Base-by-base conservation (phyloP, 2,888 invertebrate species). In the Heliconius aoede region DNA sequence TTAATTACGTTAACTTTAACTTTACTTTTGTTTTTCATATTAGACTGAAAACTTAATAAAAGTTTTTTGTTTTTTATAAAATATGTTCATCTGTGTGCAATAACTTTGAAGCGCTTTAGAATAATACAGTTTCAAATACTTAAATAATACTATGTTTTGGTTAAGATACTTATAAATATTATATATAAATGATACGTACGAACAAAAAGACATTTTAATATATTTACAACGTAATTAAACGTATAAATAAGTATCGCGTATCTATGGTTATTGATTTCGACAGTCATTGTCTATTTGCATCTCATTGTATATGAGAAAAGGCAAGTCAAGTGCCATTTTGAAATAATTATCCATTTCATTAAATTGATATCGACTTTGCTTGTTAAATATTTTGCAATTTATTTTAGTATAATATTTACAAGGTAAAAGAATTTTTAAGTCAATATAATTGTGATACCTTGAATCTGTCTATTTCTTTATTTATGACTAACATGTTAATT, bases 241-340 rank as follows among this genome's bases (percentile, higher is more conserved):
- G 8, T 24, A 32, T 58, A 30, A 32, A 58, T 32, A 24, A 30
- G 51, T 32, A n/a, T 68, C 21, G 8, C 18, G 4, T 24, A 36
- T 68, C 18, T 51, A 55, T 30, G n/a, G 46, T 30, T 13, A 69
- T 69, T 69, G 55, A 5, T n/a, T 32, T 30, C 13, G 32, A 32
- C 32, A 58, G 71, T 24, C 32, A n/a, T 58, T 71, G 71, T 46
- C 13, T 32, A 32, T 32, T 71, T 32, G 24, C 32, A 28, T 51
- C 30, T 30, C 46, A 69, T 51, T 51, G 51, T 55, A 30, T 61
- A 61, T 61, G 61, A 46, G 46, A 51, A 21, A 21, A 51, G 26
- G 40, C 51, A 69, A 28, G n/a, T 55, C n/a, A 55, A 55, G 55
- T 8, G 55, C n/a, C 55, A 55, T 55, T 55, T 67, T 55, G n/a